Conservation (phyloP, 2,113 vertebrate species). For the Elachura formosa region DNA sequence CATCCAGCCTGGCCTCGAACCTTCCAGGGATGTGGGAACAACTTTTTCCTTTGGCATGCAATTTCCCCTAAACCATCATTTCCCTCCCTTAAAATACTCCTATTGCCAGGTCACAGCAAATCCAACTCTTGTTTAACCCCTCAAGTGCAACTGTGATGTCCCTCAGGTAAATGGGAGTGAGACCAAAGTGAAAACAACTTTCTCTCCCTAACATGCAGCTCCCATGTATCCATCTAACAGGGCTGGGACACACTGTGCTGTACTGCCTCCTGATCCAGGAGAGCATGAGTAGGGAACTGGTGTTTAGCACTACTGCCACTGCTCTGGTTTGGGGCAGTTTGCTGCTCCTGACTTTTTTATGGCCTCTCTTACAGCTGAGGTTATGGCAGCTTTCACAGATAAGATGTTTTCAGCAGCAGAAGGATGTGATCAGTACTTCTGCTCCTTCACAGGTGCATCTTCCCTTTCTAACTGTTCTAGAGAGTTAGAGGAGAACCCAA, state of each 20-base stretch:
- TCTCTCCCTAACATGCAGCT: not conserved
- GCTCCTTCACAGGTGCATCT: not conserved
- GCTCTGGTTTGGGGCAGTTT: not conserved
- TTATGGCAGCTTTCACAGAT: not conserved
- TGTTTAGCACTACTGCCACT: not conserved
- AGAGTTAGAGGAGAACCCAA: not conserved
- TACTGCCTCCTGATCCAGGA: not conserved
- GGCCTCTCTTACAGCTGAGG: not conserved
- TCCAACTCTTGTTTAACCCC: not conserved
- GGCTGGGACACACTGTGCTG: not conserved
- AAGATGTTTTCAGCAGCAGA: not conserved
- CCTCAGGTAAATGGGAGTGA: not conserved
- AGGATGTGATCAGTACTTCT: not conserved
- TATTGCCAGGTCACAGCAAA: not conserved
- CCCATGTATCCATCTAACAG: not conserved
- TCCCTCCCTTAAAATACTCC: not conserved
- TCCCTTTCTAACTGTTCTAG: not conserved
- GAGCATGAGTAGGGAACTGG: accelerated
- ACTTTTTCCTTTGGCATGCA: not conserved
- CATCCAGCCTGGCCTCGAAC: not conserved
- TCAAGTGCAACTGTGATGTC: not conserved
- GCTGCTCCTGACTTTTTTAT: not conserved
- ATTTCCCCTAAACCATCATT: not conserved
- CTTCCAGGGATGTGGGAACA: not conserved
- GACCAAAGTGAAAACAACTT: not conserved